Percentiles rank a stretch among this genome's conserved stretches.
These are phyloP conservation scores for Condylura cristata DNA, from an alignment of 2,113 vertebrate genomes.

Conservation along the genomic window DNA sequence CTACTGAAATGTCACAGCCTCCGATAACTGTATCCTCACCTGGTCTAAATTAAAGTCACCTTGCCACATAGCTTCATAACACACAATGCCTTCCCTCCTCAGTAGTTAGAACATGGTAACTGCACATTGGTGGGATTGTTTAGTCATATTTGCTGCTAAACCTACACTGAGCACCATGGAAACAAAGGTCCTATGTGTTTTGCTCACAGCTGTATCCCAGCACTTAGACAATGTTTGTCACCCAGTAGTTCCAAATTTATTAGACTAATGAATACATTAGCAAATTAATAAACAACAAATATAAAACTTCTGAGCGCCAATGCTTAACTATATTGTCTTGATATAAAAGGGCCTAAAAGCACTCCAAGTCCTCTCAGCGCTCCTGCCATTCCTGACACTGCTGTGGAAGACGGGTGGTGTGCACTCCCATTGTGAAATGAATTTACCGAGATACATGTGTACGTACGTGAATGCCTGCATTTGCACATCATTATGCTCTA, in stretches of 20 bases:
- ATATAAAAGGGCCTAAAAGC: slow-evolving; percentile 20
- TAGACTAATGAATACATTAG: slow-evolving; percentile 39
- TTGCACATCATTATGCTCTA: slow-evolving; percentile 60
- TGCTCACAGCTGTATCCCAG: neutral
- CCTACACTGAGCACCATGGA: neutral
- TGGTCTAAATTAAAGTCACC: neutral
- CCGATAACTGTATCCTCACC: neutral
- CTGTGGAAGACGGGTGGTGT: neutral
- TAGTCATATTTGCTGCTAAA: neutral
- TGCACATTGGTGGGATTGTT: neutral
- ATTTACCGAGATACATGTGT: slow-evolving; percentile 32
- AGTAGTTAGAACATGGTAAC: neutral
- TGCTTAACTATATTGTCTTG: neutral
- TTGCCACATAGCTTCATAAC: neutral
- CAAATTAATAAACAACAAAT: slow-evolving; percentile 15
- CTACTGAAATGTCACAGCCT: neutral
- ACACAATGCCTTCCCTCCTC: neutral
- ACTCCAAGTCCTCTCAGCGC: neutral
- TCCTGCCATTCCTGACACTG: slow-evolving; percentile 31
- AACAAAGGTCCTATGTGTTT: neutral
- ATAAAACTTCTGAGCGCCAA: neutral
- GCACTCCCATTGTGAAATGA: slow-evolving; percentile 30
- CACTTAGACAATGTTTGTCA: neutral
- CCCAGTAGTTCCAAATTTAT: slow-evolving; percentile 1
- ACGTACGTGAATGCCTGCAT: slow-evolving; percentile 53